A percentile compares a stretch with the other conserved stretches of the same genome.
Evolutionary conservation across 64 coral and sea anemone species (phyloP).

Genomic region (Stylophora pistillata): DNA sequence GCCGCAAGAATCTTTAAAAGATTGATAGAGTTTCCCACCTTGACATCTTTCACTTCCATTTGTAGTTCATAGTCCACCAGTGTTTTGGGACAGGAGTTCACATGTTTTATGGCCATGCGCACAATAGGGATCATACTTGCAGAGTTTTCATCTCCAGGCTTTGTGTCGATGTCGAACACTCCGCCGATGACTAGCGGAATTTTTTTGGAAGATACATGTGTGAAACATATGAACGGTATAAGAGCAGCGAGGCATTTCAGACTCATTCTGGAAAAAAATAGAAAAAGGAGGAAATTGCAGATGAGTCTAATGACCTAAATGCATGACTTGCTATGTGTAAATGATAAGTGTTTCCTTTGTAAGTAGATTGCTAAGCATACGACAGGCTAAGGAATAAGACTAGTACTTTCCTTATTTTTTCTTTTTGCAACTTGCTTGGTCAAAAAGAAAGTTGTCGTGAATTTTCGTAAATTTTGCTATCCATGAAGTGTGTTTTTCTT

Average conservation of each 20-base stretch:
- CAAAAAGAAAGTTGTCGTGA: no score
- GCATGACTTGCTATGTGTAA: no score
- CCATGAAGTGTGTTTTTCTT: no score
- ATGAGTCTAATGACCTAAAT: no score
- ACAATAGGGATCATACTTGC: conserved; percentile 78
- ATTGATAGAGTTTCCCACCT: conserved; percentile 13
- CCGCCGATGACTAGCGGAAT: conserved; percentile 57
- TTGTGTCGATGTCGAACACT: conserved; percentile 74
- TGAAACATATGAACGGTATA: not conserved
- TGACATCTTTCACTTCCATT: conserved; percentile 79
- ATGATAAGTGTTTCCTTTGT: no score
- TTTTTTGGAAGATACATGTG: conserved; percentile 17
- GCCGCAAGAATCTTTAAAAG: no score
- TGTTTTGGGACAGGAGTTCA: conserved; percentile 62
- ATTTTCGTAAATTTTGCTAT: no score
- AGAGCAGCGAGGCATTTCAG: not conserved
- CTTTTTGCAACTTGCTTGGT: no score
- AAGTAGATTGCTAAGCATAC: no score
- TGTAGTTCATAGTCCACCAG: conserved; percentile 61
- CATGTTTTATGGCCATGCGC: conserved; percentile 59
- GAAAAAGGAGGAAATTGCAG: not conserved
- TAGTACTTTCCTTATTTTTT: no score
- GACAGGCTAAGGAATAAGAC: no score
- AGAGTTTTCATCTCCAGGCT: conserved; percentile 39
- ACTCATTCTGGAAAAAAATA: not conserved